Evolutionary conservation across 2,888 invertebrate genomes (phyloP), one percentile per base, ranked within the genome.

Genomic region (Trypoxylon attenuatum): DNA sequence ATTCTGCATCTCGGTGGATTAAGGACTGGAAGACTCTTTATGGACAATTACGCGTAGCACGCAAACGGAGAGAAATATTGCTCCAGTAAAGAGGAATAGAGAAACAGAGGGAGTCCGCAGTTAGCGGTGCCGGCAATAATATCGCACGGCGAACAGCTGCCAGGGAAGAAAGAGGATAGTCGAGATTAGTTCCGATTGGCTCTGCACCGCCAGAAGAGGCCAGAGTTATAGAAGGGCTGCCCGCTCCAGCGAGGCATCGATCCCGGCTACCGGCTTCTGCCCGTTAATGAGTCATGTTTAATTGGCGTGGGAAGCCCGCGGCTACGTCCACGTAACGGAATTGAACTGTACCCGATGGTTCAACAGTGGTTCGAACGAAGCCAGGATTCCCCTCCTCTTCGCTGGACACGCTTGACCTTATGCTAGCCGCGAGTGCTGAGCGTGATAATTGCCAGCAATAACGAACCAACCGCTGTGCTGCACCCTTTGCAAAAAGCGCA

Each of bases 251-350:
- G 71, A 76, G 79, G 76, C 82, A 82, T 84, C 84, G 83, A 83
- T 84, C 83, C 82, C 73, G 73, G 78, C 81, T 82, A 80, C 81
- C 82, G 79, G 72, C 80, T 81, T 79, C 82, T 80, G 80, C 79
- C 84, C 84, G 86, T 87, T 87, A 87, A 87, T 87, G 87, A 87
- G 86, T 87, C 86, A 86, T 87, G 87, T 87, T 87, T 87, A 87
- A 87, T 87, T 87, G 87, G 87, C 87, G 87, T 87, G 87, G 86
- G 86, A 87, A 87, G 86, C 82, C 72, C 74, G 78, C 71, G 76
- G 81, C 79, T 76, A 77, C 80, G 79, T 83, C 79, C 80, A 74
- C 74, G 74, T 85, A 85, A 86, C 86, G 85, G 84, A 82, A 85
- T 84, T 79, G 79, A 80, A 76, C 79, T 73, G 75, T 77, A 77